Conservation (phyloP, 2,113 vertebrate genomes). For the Rhinopithecus roxellana region DNA sequence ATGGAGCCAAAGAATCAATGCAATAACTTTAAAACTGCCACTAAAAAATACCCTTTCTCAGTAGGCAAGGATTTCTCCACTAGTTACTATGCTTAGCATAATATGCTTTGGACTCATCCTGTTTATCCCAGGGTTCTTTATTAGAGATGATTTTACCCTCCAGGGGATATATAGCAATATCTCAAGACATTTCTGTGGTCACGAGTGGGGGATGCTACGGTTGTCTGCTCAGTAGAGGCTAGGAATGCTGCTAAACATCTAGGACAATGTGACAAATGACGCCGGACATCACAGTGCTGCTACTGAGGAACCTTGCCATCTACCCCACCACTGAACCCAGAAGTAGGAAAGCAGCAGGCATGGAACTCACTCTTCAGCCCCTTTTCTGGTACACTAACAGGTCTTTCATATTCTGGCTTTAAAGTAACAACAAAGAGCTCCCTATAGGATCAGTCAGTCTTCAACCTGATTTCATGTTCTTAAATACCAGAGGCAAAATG, state of each 20-base stretch:
- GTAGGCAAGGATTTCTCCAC: neutral
- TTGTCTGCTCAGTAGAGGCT: neutral
- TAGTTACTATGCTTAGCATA: neutral
- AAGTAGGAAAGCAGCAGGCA: neutral
- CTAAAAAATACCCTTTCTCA: neutral
- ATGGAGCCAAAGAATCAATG: neutral
- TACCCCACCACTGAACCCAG: neutral
- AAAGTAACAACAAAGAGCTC: neutral
- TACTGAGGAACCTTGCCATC: neutral
- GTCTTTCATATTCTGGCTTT: neutral
- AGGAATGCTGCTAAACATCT: neutral
- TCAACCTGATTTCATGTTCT: neutral
- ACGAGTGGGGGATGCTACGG: neutral
- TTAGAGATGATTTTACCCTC: neutral
- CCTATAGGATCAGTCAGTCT: neutral
- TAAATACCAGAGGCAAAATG: slow-evolving; percentile 14
- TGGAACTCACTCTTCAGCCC: neutral
- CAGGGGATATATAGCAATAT: neutral
- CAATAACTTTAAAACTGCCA: neutral
- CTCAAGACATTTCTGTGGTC: neutral
- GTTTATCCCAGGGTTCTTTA: neutral
- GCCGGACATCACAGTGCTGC: neutral
- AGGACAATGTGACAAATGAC: neutral
- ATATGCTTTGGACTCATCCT: neutral
- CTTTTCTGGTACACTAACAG: neutral